Conservation (phyloP, 2,888 invertebrate genomes). For the Lottia gigantea region DNA sequence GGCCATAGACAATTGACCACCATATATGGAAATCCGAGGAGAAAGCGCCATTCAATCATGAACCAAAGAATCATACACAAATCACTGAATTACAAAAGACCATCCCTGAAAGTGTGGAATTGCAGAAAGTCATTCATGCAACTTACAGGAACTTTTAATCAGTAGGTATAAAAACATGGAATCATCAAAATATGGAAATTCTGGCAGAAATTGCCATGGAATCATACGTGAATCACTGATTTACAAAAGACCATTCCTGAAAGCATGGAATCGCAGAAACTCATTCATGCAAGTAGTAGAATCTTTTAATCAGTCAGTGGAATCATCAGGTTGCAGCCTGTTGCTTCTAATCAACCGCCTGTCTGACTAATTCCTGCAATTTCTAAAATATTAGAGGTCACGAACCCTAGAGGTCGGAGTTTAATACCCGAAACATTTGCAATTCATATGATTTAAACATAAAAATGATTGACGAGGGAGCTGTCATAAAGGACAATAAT, state of each 20-base stretch:
- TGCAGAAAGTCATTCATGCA: too few relatives aligned
- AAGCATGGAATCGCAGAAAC: background rate
- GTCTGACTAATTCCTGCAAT: slow-evolving; percentile 10
- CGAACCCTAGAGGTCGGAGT: slow-evolving; percentile 10
- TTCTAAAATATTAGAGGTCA: slow-evolving; percentile 10
- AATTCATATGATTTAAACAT: slow-evolving; percentile 21
- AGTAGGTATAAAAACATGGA: too few relatives aligned
- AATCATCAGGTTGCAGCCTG: background rate
- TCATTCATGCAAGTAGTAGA: background rate
- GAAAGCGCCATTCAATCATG: background rate
- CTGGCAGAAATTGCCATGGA: too few relatives aligned
- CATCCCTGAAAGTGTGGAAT: too few relatives aligned
- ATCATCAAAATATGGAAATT: too few relatives aligned
- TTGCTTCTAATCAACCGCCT: background rate
- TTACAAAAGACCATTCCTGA: slow-evolving; percentile 6
- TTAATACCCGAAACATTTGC: background rate
- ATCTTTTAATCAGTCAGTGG: background rate
- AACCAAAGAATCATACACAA: background rate
- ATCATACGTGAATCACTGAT: background rate
- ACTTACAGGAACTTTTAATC: too few relatives aligned
- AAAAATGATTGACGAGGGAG: slow-evolving; percentile 19
- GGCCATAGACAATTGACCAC: too few relatives aligned
- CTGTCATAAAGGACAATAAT: slow-evolving; percentile 23
- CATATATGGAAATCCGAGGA: background rate
- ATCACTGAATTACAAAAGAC: background rate